Percentiles rank a stretch among this genome's conserved stretches.
Conservation (phyloP, 1,140 invertebrate species). For the Achatina immaculata region DNA sequence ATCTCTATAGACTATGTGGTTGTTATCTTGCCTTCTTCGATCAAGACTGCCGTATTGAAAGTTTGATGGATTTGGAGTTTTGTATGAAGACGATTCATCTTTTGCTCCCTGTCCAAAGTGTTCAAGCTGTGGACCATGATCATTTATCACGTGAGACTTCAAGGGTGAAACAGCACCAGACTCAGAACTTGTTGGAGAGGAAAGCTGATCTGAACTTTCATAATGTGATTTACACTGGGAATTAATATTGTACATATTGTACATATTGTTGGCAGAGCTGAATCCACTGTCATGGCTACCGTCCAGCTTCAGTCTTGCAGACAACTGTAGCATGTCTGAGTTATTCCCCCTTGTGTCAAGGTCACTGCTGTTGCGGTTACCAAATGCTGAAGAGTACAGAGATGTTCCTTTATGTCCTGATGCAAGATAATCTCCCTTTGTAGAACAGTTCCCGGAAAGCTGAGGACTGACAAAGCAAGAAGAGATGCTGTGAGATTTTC, state of each 20-base stretch:
- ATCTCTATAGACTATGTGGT: neutral
- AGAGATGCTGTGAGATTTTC: neutral
- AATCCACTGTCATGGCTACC: conserved; percentile 56
- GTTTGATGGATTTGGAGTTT: neutral
- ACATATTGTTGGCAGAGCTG: conserved; percentile 61
- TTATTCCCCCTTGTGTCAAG: neutral
- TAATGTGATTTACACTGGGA: conserved; percentile 58
- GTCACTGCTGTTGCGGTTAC: too few species aligned
- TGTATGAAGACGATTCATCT: conserved; percentile 1
- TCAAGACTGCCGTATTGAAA: conserved; percentile 55
- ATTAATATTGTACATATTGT: conserved; percentile 46
- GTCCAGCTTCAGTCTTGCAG: conserved; percentile 29
- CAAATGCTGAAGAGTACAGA: neutral
- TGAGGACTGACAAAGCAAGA: conserved; percentile 46
- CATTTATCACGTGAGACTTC: neutral
- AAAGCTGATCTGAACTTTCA: conserved; percentile 57
- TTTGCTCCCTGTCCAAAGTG: neutral
- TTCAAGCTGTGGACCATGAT: neutral
- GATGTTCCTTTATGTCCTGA: neutral
- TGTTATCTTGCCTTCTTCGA: conserved; percentile 42
- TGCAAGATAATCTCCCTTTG: neutral
- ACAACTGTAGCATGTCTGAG: neutral
- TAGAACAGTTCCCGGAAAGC: conserved; percentile 38
- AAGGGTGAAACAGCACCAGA: conserved; percentile 25
- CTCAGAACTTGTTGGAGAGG: conserved; percentile 45